phyloP scores from a whole-genome alignment of 2,888 invertebrate species.

The Apodemia hepburni region DNA sequence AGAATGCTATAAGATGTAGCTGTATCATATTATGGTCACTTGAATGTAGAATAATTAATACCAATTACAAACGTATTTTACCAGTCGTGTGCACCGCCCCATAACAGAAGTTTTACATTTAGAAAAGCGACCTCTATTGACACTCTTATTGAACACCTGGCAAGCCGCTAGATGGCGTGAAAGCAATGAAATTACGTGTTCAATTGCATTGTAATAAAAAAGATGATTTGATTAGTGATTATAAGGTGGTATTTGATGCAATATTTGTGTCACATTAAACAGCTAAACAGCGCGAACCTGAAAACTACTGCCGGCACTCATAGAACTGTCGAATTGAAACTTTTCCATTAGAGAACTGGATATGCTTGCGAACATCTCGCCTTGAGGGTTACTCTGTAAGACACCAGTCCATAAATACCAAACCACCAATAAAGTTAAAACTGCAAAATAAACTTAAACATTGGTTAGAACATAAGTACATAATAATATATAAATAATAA shows the following conservation, averaged over 20 bases:
- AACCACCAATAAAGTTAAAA: conserved; percentile 39
- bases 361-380: conserved; percentile 91
- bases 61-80: not conserved
- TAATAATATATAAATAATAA: conserved; percentile 29
- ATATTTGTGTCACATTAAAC: conserved; percentile 44
- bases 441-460: conserved; percentile 50
- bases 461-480: conserved; percentile 26
- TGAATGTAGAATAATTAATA: not conserved
- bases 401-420: conserved; percentile 48
- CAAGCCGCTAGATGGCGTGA: conserved; percentile 27
- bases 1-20: too few species aligned
- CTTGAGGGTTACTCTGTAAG: conserved; percentile 86
- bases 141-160: conserved; percentile 15
- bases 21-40: not conserved
- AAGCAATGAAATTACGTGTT: conserved; percentile 7
- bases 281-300: conserved; percentile 81
- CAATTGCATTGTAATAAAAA: conserved; percentile 17
- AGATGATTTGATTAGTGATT: conserved; percentile 23
- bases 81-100: conserved; percentile 6
- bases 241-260: conserved; percentile 25
- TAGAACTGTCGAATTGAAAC: conserved; percentile 88
- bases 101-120: not conserved
- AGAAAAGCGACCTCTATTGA: conserved; percentile 25
- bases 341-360: conserved; percentile 90
- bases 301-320: conserved; percentile 87